A percentile compares a stretch with the other conserved stretches of the same genome.
Conservation (phyloP, 2,797 vertebrate genomes). For the Cichlasoma orientale region DNA sequence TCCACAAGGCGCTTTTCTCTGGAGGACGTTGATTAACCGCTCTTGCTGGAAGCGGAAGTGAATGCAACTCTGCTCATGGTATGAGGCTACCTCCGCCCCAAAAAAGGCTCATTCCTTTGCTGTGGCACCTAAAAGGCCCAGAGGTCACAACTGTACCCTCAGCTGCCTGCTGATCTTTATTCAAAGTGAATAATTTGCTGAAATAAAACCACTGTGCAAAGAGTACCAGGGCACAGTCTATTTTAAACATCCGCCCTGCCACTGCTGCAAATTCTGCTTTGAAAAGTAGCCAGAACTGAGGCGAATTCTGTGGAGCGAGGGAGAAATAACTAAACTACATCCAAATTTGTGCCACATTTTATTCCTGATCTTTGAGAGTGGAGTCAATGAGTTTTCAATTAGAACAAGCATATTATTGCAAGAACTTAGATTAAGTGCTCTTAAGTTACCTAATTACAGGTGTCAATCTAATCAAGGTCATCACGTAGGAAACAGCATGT, state of each 20-base stretch:
- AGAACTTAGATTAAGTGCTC: conserved; percentile 45
- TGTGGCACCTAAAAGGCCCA: conserved; percentile 37
- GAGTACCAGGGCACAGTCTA: conserved; percentile 17
- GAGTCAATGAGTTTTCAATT: conserved; percentile 1
- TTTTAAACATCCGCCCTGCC: conserved; percentile 41
- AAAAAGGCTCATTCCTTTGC: conserved; percentile 32
- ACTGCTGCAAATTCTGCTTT: conserved; percentile 7
- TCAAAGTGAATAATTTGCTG: conserved; percentile 64
- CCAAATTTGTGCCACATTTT: conserved; percentile 7
- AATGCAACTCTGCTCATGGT: conserved; percentile 35
- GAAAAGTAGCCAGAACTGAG: neutral
- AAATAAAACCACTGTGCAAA: conserved; percentile 59
- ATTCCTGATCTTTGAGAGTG: neutral
- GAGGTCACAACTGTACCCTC: conserved; percentile 62
- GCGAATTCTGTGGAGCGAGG: neutral
- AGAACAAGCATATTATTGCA: conserved; percentile 16
- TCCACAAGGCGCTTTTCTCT: conserved; percentile 42
- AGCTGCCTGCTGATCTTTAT: conserved; percentile 61
- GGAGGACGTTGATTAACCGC: conserved; percentile 65
- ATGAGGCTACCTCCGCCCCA: conserved; percentile 6
- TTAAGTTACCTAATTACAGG: conserved; percentile 56
- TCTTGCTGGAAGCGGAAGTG: conserved; percentile 35
- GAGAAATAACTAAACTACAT: conserved; percentile 6
- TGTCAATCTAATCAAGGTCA: conserved; percentile 61
- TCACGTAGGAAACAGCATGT: conserved; percentile 54